Base-by-base conservation (phyloP, 2,888 invertebrate species). In the Vandiemenella viatica region DNA sequence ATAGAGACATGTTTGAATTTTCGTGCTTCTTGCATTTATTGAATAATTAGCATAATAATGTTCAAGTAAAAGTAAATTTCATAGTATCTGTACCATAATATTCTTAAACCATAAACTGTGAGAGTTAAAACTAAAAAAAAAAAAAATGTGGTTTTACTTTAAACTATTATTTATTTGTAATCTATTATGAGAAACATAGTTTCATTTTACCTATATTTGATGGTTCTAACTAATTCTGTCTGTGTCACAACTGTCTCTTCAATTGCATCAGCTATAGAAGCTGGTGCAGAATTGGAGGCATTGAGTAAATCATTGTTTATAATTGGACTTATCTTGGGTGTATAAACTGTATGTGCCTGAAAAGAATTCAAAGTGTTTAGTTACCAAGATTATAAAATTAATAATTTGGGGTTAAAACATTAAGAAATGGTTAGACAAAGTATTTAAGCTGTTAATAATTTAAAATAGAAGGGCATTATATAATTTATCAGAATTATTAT, bases 321-420 rank as follows among this genome's bases (percentile, higher is more conserved):
- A n/a, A n/a, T n/a, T 22, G n/a, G 38, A 19, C 6, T 18, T 38
- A 18, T 13, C 32, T 48, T 50, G n/a, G 77, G 73, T 23, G 75
- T 71, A 61, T 83, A 85, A 37, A 80, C 80, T 4, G 85, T 85
- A 63, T 84, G 81, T 0, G 84, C 81, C 73, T 74, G 59, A 37
- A 63, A 63, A 47, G 38, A 37, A 32, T 18, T 21, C 23, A 18
- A 2, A 37, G 23, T 7, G 2, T 10, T n/a, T n/a, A n/a, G n/a
- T n/a, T n/a, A n/a, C n/a, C n/a, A n/a, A n/a, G n/a, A n/a, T n/a
- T n/a, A n/a, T n/a, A n/a, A n/a, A n/a, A n/a, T n/a, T n/a, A n/a
- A n/a, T n/a, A n/a, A n/a, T n/a, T n/a, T n/a, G n/a, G n/a, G n/a
- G n/a, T n/a, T n/a, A n/a, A n/a, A n/a, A n/a, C n/a, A n/a, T n/a